Percentiles rank a stretch among this genome's conserved stretches.
Conservation (phyloP, 2,888 invertebrate species). For the Meteorus colon region DNA sequence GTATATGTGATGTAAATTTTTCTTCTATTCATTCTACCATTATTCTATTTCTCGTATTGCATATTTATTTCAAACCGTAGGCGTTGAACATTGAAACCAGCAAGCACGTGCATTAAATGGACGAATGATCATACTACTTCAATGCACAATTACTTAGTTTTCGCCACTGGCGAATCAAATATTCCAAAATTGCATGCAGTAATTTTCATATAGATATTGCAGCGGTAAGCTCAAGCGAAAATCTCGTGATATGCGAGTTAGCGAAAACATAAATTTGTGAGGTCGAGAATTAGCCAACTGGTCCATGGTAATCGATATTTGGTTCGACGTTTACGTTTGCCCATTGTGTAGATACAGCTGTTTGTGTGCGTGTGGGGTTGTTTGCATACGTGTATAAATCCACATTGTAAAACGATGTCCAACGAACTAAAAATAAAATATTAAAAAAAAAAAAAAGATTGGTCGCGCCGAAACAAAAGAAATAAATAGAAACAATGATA, state of each 20-base stretch:
- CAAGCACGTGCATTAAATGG: slow-evolving; percentile 8
- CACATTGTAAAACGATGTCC: not conserved
- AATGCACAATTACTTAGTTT: slow-evolving; percentile 36
- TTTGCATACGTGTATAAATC: not conserved
- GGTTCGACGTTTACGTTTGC: slow-evolving; percentile 36
- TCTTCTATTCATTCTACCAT: not conserved
- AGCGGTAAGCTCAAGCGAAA: slow-evolving; percentile 37
- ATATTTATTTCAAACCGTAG: not conserved
- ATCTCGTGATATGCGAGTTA: slow-evolving; percentile 45
- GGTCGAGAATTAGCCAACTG: slow-evolving; percentile 44
- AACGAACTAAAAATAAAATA: not conserved
- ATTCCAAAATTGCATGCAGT: slow-evolving; percentile 23
- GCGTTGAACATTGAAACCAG: not conserved
- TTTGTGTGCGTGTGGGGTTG: too few species aligned
- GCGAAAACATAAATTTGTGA: slow-evolving; percentile 46
- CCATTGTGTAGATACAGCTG: not conserved
- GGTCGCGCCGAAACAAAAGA: not conserved
- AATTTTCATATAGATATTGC: slow-evolving; percentile 11
- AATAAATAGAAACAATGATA: slow-evolving; percentile 17
- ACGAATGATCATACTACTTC: slow-evolving; percentile 33
- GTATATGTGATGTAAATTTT: not conserved
- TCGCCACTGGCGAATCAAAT: slow-evolving; percentile 17
- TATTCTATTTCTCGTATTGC: slow-evolving; percentile 10
- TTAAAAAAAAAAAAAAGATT: not conserved
- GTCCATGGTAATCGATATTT: slow-evolving; percentile 46